Base-by-base conservation (phyloP, 1,140 invertebrate species). In the Zophobas morio region DNA sequence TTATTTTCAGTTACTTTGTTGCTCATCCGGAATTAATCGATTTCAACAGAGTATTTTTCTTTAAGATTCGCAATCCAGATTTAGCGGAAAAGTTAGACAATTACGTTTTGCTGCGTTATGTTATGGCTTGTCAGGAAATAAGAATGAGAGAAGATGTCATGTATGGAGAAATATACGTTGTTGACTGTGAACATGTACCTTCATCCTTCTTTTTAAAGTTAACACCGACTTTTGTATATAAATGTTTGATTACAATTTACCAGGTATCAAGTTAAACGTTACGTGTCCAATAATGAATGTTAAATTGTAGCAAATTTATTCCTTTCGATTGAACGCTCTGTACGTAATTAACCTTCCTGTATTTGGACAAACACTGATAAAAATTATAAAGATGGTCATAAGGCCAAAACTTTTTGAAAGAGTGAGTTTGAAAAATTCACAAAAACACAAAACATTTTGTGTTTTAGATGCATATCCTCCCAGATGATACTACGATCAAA, bases 351-450 rank as follows among this genome's bases (percentile, higher is more conserved):
- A 42, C 71, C 54, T 39, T 1, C 75, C 40, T 6, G 5, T 33
- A 49, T 51, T 46, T 56, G 47, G 66, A 54, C 36, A 54, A 32
- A 34, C 46, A 51, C n/a, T 63, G 5, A 8, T 51, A 37, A 46
- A 6, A 33, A 1, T 46, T 8, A 8, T 47, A 20, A 8, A 76
- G 37, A 70, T 4, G 33, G 6, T 46, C 32, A 47, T 70, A 20
- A 47, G 32, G 5, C 66, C 66, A 8, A 70, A 70, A 32, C 34
- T 70, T 4, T 70, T 49, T 32, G 66, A 70, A 46, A 46, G 66
- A 32, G 66, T 70, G 32, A 46, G 46, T 49, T 6, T 56, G 20
- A 20, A 35, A 56, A 5, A 20, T 20, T 32, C 3, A 5, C 20
- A 56, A 56, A 56, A 4, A 56, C 3, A 5, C 20, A 20, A 20